Base-by-base conservation (phyloP, 1,140 invertebrate species). In the Potamilus streckersoni region DNA sequence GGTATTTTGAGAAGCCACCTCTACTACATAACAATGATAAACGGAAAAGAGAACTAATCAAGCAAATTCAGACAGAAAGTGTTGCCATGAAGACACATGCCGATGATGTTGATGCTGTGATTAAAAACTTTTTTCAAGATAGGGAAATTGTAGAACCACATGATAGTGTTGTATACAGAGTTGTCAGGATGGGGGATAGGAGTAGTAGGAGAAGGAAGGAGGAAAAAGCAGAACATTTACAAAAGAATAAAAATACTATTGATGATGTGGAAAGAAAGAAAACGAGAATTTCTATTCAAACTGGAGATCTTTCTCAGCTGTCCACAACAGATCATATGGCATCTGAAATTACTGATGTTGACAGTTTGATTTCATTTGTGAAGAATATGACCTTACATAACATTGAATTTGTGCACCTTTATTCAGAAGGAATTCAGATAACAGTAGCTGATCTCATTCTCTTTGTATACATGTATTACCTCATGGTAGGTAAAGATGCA, bases 21-120 rank as follows among this genome's bases (percentile, higher is more conserved):
- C 92, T 93, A 84, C 92, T 97, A 66, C 96, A 98, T 84, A 98
- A 98, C 91, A 91, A 96, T 49, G 93, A 94, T 66, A 97, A 97
- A 90, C 91, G 89, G 88, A 94, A 90, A 83, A 92, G 92, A 82
- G 91, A 91, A 20, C 68, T 90, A 38, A 72, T 87, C 5, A 81
- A 82, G 64, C 76, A 83, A 70, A 69, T 85, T 11, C 82, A 86
- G 23, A 73, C 69, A 27, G 79, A 83, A 76, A 61, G 61, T 23
- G 70, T 78, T 55, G 20, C 49, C 11, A 38, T 80, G 2, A 17
- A 16, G 19, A 67, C 31, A 57, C 20, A 56, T 23, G 38, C 56
- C 31, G 68, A 76, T 62, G 27, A 27, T 58, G 72, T 64, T 57
- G 56, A 69, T 55, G 16, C 31, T 19, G 19, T 67, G 17, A 23